Percentiles rank a stretch among this genome's conserved stretches.
Evolutionary conservation across 2,113 vertebrate species (phyloP).

Genomic region (Cheirogaleus medius): DNA sequence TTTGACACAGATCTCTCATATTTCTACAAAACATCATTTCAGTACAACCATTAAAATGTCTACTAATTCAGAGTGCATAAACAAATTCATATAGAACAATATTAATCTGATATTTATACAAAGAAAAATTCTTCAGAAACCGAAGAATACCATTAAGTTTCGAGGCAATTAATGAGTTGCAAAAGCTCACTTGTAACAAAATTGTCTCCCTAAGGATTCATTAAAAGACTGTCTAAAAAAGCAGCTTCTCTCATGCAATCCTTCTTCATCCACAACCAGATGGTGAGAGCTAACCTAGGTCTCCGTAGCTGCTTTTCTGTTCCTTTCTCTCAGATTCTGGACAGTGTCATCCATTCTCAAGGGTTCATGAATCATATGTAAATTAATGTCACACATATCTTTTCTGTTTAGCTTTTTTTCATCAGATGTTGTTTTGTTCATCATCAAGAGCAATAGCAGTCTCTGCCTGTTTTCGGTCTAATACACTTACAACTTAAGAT

Average conservation of each 20-base stretch:
- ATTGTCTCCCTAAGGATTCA: slow-evolving; percentile 33
- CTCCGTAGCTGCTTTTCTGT: neutral
- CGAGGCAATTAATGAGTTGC: slow-evolving; percentile 48
- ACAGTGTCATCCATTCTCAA: neutral
- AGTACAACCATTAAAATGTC: neutral
- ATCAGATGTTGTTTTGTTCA: neutral
- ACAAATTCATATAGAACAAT: neutral
- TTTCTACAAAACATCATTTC: slow-evolving; percentile 1
- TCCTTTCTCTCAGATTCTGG: neutral
- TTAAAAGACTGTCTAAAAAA: slow-evolving; percentile 48
- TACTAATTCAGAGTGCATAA: neutral
- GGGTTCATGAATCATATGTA: neutral
- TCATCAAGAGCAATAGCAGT: neutral
- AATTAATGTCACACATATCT: neutral
- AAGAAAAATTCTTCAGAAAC: slow-evolving; percentile 31
- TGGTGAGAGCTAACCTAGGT: neutral
- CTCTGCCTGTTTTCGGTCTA: neutral
- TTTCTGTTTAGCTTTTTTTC: slow-evolving; percentile 1
- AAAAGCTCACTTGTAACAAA: slow-evolving; percentile 56
- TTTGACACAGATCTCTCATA: neutral
- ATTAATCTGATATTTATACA: slow-evolving; percentile 30
- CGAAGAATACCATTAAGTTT: slow-evolving; percentile 27
- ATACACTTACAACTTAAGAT: neutral
- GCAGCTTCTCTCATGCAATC: neutral
- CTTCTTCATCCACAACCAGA: neutral